Evolutionary conservation across 2,888 invertebrate species (phyloP).

Genomic region (Tridacna crocea): DNA sequence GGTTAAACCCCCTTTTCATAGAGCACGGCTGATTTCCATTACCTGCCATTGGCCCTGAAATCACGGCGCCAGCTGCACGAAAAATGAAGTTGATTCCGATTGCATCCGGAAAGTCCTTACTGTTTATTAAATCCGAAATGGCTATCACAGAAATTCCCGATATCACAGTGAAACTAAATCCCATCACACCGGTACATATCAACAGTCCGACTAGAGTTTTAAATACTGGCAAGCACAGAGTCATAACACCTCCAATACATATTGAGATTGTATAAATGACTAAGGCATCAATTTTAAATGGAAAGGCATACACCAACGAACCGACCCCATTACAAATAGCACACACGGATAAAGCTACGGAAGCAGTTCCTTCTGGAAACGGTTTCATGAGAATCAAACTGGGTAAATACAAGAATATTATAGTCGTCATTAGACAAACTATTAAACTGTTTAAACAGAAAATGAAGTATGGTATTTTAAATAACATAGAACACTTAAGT

Average conservation of each 20-base stretch:
- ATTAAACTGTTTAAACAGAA: slow-evolving; percentile 14
- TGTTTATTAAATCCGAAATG: slow-evolving; percentile 6
- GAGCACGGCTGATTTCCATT: not conserved
- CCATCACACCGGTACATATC: slow-evolving; percentile 4
- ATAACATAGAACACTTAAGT: slow-evolving; percentile 11
- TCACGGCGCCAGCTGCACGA: slow-evolving; percentile 5
- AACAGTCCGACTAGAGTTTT: slow-evolving; percentile 3
- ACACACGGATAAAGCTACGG: slow-evolving; percentile 4
- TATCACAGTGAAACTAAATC: slow-evolving; percentile 18
- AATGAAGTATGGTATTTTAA: slow-evolving; percentile 16
- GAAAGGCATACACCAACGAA: slow-evolving; percentile 8
- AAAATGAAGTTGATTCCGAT: slow-evolving; percentile 19
- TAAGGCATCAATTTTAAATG: slow-evolving; percentile 17
- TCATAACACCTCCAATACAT: slow-evolving; percentile 7
- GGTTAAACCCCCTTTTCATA: too few species aligned
- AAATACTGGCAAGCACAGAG: slow-evolving; percentile 8
- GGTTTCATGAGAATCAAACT: not conserved
- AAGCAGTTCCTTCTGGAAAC: slow-evolving; percentile 16
- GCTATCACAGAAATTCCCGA: slow-evolving; percentile 6
- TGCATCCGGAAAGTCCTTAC: slow-evolving; percentile 21
- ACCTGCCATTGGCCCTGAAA: slow-evolving; percentile 26
- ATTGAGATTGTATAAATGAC: slow-evolving; percentile 22
- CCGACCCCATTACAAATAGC: slow-evolving; percentile 20
- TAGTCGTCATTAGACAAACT: slow-evolving; percentile 4
- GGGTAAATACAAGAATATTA: slow-evolving; percentile 9